Conservation (phyloP, 2,797 vertebrate species). For the Babyrousa celebensis region DNA sequence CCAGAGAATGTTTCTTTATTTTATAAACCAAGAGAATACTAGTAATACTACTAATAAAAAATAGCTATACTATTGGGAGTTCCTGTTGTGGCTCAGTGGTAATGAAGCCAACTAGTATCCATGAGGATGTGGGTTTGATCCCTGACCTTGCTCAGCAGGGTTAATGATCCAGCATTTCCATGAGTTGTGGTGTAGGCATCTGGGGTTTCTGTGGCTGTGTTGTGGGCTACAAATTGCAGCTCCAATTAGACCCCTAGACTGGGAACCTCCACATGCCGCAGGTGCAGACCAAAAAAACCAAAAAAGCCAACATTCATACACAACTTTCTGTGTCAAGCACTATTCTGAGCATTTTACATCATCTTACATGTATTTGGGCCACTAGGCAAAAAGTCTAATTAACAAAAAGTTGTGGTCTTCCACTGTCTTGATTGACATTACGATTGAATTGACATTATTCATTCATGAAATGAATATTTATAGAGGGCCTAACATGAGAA, state of each 20-base stretch:
- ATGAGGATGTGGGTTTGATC: too few relatives aligned
- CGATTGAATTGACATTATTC: neutral
- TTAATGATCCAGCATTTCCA: too few relatives aligned
- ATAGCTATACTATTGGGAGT: too few relatives aligned
- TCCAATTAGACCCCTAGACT: too few relatives aligned
- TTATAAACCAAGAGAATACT: neutral
- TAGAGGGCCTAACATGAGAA: neutral
- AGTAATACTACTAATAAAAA: neutral
- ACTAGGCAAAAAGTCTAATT: neutral
- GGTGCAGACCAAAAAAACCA: too few relatives aligned
- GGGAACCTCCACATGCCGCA: too few relatives aligned
- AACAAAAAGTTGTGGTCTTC: neutral
- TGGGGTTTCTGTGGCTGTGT: too few relatives aligned
- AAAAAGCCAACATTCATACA: neutral
- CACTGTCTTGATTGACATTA: neutral
- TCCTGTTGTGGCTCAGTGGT: too few relatives aligned
- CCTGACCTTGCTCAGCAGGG: too few relatives aligned
- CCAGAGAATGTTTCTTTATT: neutral
- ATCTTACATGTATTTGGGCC: neutral
- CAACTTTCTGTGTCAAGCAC: neutral
- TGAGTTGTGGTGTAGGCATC: too few relatives aligned
- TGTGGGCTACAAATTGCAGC: too few relatives aligned
- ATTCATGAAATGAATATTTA: neutral
- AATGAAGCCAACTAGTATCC: too few relatives aligned
- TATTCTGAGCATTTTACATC: neutral